Conservation (phyloP, 2,888 invertebrate species). For the Spodoptera exigua region DNA sequence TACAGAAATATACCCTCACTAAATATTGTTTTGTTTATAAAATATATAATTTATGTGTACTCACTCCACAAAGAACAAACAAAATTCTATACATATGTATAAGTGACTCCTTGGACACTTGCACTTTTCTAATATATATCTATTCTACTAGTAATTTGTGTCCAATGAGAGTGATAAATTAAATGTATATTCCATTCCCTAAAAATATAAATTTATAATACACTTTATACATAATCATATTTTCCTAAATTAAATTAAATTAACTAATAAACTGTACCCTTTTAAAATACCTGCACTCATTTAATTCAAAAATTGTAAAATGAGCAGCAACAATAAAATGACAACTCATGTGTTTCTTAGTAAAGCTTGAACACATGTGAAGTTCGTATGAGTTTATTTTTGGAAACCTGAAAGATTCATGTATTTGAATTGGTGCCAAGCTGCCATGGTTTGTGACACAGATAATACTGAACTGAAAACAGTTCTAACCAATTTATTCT, state of each 20-base stretch:
- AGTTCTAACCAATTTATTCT: slow-evolving; percentile 40
- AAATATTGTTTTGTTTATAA: too few relatives aligned
- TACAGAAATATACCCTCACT: too few relatives aligned
- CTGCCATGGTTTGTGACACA: slow-evolving; percentile 59
- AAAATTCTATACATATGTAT: too few relatives aligned
- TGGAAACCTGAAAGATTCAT: slow-evolving; percentile 75
- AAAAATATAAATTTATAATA: too few relatives aligned
- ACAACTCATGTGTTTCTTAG: slow-evolving; percentile 64
- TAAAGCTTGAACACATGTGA: slow-evolving; percentile 72
- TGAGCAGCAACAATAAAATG: slow-evolving; percentile 17
- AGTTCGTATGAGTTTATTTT: slow-evolving; percentile 75
- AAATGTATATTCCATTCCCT: too few relatives aligned
- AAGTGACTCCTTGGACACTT: too few relatives aligned
- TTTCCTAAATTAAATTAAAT: background rate
- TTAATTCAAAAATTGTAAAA: background rate
- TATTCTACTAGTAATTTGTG: too few relatives aligned
- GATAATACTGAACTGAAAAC: slow-evolving; percentile 38
- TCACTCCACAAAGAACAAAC: too few relatives aligned
- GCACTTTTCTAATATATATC: too few relatives aligned
- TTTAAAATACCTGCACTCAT: background rate
- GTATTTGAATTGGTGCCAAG: slow-evolving; percentile 82
- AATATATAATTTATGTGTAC: too few relatives aligned
- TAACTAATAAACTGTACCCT: background rate
- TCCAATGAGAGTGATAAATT: too few relatives aligned
- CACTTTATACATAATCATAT: too few relatives aligned